phyloP scores from a whole-genome alignment of 2,113 vertebrate genomes.

The Chloebia gouldiae region DNA sequence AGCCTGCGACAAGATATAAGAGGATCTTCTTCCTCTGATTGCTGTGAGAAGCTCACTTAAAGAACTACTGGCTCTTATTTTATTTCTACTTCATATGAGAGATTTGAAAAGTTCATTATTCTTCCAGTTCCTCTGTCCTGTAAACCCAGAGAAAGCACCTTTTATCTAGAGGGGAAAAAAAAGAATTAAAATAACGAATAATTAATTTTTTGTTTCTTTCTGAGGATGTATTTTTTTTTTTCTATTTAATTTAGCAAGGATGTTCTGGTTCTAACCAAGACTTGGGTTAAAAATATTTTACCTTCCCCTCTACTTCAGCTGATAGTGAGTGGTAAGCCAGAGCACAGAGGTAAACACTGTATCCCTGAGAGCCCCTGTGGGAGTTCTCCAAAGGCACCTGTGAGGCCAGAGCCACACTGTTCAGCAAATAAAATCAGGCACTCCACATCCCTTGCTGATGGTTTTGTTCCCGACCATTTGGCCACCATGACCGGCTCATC shows the following conservation, averaged over 20 bases:
- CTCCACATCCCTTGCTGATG: neutral
- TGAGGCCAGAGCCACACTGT: neutral
- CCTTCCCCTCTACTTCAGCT: neutral
- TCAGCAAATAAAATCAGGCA: neutral
- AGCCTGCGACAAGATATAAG: neutral
- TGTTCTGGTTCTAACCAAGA: neutral
- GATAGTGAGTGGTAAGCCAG: neutral
- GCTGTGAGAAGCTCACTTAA: neutral
- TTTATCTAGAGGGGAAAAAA: neutral
- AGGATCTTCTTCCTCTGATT: neutral
- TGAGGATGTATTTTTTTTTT: neutral
- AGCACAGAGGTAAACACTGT: neutral
- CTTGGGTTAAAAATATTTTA: neutral
- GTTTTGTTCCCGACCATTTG: rapidly evolving
- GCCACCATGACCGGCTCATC: rapidly evolving
- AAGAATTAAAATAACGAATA: neutral
- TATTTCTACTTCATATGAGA: neutral
- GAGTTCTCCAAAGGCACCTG: neutral
- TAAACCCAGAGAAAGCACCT: neutral
- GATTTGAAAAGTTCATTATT: neutral
- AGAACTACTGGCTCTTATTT: neutral
- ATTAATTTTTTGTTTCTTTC: neutral
- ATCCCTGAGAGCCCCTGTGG: neutral
- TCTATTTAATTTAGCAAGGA: neutral
- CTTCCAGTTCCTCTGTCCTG: neutral